Conservation (phyloP, 2,797 vertebrate genomes). For the Calcarius lapponicus region DNA sequence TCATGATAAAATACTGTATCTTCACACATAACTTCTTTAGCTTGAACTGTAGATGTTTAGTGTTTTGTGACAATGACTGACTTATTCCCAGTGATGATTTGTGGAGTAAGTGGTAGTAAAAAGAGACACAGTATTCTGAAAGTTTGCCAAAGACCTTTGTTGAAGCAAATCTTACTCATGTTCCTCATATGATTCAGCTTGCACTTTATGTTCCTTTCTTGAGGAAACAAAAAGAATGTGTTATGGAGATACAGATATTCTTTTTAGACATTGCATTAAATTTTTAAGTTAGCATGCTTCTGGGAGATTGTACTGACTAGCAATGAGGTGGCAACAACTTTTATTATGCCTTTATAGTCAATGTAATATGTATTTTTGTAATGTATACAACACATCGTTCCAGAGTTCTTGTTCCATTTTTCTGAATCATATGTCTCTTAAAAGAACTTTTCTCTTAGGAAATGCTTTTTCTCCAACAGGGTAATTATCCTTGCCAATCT, state of each 20-base stretch:
- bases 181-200: background rate
- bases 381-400: background rate
- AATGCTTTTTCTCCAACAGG: background rate
- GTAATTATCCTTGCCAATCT: background rate
- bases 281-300: background rate
- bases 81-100: background rate
- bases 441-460: background rate
- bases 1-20: background rate
- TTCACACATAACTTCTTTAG: background rate
- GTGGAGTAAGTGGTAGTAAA: background rate
- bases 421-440: background rate
- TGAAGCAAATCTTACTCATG: background rate
- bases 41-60: background rate
- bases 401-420: background rate
- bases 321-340: background rate
- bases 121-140: background rate
- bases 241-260: background rate
- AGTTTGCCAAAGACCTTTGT: background rate
- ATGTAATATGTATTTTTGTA: background rate
- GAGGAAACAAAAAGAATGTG: background rate
- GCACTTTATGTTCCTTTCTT: background rate
- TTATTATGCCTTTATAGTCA: background rate
- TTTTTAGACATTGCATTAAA: background rate
- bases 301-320: background rate
- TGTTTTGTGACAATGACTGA: background rate